Conservation (phyloP, 2,888 invertebrate species). For the Opisthograptis luteolata region DNA sequence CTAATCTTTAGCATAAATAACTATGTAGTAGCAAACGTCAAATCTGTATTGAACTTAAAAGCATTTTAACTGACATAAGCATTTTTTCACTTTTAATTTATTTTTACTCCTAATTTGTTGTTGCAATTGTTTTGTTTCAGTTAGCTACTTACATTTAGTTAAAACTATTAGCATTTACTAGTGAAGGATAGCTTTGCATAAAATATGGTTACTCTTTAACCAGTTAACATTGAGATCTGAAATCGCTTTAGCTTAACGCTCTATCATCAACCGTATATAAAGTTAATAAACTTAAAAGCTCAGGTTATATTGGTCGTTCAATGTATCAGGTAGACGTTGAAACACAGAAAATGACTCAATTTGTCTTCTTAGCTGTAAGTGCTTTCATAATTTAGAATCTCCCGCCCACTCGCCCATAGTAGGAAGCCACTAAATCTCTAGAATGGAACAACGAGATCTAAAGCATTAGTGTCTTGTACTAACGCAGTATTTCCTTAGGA, state of each 20-base stretch:
- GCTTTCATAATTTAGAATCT: slow-evolving; percentile 68
- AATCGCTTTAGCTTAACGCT: neutral
- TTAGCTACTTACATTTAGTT: too few relatives aligned
- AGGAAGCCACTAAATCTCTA: slow-evolving; percentile 68
- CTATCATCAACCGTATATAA: neutral
- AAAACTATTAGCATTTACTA: too few relatives aligned
- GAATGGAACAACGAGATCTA: slow-evolving; percentile 53
- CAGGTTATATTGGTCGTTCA: slow-evolving; percentile 38
- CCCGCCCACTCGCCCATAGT: slow-evolving; percentile 64
- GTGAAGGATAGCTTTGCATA: neutral
- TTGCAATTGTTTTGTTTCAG: too few relatives aligned
- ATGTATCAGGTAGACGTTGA: slow-evolving; percentile 54
- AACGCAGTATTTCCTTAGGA: slow-evolving; percentile 37
- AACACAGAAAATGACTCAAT: slow-evolving; percentile 68
- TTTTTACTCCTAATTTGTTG: too few relatives aligned
- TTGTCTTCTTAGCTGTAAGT: slow-evolving; percentile 66
- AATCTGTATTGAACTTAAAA: too few relatives aligned
- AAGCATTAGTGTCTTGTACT: slow-evolving; percentile 54
- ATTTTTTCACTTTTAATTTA: too few relatives aligned
- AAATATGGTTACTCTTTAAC: neutral
- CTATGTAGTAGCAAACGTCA: too few relatives aligned
- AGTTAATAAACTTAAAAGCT: slow-evolving; percentile 3
- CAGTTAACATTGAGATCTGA: neutral
- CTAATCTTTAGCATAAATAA: too few relatives aligned
- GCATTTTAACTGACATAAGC: too few relatives aligned